Percentiles rank a stretch among this genome's conserved stretches.
phyloP scores from a whole-genome alignment of 2,888 invertebrate species.

The Tetramorium bicarinatum region DNA sequence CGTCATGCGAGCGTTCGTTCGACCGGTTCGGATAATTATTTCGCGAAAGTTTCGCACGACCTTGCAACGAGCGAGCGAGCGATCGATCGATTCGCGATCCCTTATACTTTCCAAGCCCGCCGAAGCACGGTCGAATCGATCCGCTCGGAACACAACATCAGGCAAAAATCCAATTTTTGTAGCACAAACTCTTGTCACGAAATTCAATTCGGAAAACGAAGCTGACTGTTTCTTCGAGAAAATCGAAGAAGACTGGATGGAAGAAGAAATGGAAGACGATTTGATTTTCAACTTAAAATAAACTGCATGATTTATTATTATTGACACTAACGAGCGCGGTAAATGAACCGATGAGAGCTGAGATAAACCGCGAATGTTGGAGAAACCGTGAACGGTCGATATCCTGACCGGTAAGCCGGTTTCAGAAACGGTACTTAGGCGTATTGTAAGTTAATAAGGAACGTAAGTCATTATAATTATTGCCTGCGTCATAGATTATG shows the following conservation, averaged over 20 bases:
- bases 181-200: neutral
- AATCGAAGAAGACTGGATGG: neutral
- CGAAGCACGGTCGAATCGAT: neutral
- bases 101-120: slow-evolving; percentile 9
- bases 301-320: neutral
- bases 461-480: neutral
- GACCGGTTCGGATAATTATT: slow-evolving; percentile 65
- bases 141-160: neutral
- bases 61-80: slow-evolving; percentile 8
- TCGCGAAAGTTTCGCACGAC: slow-evolving; percentile 63
- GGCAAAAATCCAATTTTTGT: neutral
- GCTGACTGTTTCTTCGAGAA: neutral
- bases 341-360: neutral
- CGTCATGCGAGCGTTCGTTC: slow-evolving; percentile 49
- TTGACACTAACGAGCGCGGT: neutral
- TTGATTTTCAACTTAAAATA: neutral
- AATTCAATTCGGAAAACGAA: neutral
- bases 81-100: slow-evolving; percentile 29
- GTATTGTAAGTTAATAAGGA: neutral
- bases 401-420: neutral
- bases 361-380: slow-evolving; percentile 12
- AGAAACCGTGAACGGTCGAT: slow-evolving; percentile 5
- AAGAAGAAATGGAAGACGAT: neutral
- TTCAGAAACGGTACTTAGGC: slow-evolving; percentile 14
- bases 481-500: neutral